Conservation (phyloP, 2,888 invertebrate genomes). For the Euzophera pinguis region DNA sequence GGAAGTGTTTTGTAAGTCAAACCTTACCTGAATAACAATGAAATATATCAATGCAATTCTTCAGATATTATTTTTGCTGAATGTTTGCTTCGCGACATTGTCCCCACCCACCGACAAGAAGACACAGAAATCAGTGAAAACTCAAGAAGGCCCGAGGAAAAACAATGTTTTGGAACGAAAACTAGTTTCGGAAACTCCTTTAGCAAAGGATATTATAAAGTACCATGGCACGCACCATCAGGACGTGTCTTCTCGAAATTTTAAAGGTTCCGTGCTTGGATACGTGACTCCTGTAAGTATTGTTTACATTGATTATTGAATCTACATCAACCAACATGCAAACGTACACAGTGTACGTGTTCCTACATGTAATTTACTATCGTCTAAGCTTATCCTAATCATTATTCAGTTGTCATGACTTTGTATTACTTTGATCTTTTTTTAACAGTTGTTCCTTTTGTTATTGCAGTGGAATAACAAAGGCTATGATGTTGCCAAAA, state of each 20-base stretch:
- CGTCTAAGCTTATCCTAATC: too few relatives aligned
- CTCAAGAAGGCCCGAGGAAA: slow-evolving; percentile 79
- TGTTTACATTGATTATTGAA: not conserved
- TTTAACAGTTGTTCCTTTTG: too few relatives aligned
- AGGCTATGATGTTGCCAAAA: slow-evolving; percentile 95
- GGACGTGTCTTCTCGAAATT: slow-evolving; percentile 82
- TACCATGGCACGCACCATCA: slow-evolving; percentile 88
- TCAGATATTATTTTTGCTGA: slow-evolving; percentile 53
- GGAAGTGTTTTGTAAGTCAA: not conserved
- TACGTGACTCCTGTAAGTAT: slow-evolving; percentile 91
- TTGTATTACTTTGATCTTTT: too few relatives aligned
- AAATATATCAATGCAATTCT: slow-evolving; percentile 52
- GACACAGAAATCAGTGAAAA: slow-evolving; percentile 64
- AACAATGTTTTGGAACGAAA: slow-evolving; percentile 85
- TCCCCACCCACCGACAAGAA: slow-evolving; percentile 71
- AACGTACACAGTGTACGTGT: not conserved
- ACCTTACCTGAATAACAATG: slow-evolving; percentile 40
- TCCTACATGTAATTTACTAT: too few relatives aligned
- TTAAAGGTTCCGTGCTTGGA: slow-evolving; percentile 88
- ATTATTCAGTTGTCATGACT: too few relatives aligned
- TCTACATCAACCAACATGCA: not conserved
- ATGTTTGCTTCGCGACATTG: slow-evolving; percentile 64
- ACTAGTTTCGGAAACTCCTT: slow-evolving; percentile 84
- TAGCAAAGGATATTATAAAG: slow-evolving; percentile 85
- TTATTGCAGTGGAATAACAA: slow-evolving; percentile 93